Percentiles rank a stretch among this genome's conserved stretches.
These are phyloP conservation scores for Asarcornis scutulata DNA, from an alignment of 2,113 vertebrate species.

Conservation along the genomic window DNA sequence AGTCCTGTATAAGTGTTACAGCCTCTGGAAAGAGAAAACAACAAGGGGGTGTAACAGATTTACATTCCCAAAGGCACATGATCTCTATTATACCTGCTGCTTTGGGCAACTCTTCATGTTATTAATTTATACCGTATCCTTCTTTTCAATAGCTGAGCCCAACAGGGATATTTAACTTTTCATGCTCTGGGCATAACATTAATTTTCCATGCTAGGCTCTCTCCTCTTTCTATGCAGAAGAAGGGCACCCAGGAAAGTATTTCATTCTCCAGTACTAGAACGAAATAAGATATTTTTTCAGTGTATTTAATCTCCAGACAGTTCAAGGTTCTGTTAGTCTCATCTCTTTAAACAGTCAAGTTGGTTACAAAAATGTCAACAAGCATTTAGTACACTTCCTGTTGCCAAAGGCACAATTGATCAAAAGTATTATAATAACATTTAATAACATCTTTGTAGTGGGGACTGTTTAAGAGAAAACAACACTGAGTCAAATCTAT, in stretches of 20 bases:
- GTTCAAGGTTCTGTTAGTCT: background rate
- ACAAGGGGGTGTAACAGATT: background rate
- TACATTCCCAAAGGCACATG: background rate
- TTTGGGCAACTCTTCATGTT: background rate
- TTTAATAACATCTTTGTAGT: background rate
- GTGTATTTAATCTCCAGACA: background rate
- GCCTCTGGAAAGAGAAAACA: constrained; percentile 19
- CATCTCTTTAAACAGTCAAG: background rate
- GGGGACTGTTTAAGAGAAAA: background rate
- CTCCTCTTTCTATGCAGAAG: background rate
- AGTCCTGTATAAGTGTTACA: background rate
- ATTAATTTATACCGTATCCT: background rate
- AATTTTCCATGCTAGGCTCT: background rate
- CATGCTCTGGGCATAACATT: background rate
- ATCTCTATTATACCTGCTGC: background rate
- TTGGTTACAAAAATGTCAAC: background rate
- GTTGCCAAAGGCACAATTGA: background rate
- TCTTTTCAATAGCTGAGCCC: background rate
- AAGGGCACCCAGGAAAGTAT: background rate
- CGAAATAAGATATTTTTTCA: background rate
- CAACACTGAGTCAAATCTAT: background rate
- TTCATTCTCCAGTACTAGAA: background rate
- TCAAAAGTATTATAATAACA: background rate
- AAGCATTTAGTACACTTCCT: background rate
- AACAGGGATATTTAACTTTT: background rate